Evolutionary conservation across 2,113 vertebrate species (phyloP).

Genomic region (Oryzias celebensis): DNA sequence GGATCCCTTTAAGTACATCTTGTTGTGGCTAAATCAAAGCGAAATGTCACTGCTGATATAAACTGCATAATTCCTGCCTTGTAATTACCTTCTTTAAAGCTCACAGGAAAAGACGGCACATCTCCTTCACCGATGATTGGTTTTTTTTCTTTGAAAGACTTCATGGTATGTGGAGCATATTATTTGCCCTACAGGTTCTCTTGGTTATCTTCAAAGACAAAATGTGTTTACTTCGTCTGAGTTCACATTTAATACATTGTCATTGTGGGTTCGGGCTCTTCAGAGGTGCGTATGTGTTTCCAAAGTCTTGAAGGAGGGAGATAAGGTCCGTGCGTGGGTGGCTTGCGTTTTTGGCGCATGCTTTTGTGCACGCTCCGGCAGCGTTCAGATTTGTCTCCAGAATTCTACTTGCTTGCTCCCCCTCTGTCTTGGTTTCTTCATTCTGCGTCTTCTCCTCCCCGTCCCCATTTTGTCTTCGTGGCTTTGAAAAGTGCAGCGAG

Average conservation of each 20-base stretch:
- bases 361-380: conserved; percentile 3
- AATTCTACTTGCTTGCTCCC: conserved; percentile 28
- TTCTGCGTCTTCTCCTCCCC: conserved; percentile 33
- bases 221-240: conserved; percentile 25
- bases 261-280: conserved; percentile 34
- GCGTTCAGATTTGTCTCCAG: conserved; percentile 32
- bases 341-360: conserved; percentile 10
- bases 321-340: conserved; percentile 35
- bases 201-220: conserved; percentile 25
- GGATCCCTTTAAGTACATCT: neutral
- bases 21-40: conserved; percentile 15
- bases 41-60: conserved; percentile 12
- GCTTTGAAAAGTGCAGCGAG: conserved; percentile 48
- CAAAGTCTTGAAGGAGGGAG: conserved; percentile 24
- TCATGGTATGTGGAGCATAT: conserved; percentile 1
- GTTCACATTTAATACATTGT: conserved; percentile 54
- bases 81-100: conserved; percentile 18
- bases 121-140: conserved; percentile 7
- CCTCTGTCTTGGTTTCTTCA: neutral
- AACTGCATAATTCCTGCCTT: conserved; percentile 10
- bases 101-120: neutral
- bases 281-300: conserved; percentile 18
- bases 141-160: conserved; percentile 18
- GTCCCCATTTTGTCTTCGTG: conserved; percentile 64
- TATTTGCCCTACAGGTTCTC: conserved; percentile 14